A percentile compares a stretch with the other conserved stretches of the same genome.
phyloP scores from a whole-genome alignment of 2,888 invertebrate genomes.

The Drosophila fungiperda region DNA sequence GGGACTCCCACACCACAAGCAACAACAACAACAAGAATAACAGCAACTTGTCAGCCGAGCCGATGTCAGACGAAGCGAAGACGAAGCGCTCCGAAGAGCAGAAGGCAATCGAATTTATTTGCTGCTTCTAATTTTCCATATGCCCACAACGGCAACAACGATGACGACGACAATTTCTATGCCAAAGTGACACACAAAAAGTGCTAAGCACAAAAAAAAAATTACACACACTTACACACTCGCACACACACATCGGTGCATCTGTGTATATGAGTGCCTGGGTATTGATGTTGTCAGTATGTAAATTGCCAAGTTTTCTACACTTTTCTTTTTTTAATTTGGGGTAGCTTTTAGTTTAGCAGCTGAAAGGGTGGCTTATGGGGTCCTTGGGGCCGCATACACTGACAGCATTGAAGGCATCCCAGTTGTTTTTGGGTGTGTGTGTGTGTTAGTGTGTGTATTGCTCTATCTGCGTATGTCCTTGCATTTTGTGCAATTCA shows the following conservation, averaged over 20 bases:
- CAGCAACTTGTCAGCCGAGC: slow-evolving; percentile 49
- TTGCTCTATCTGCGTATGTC: slow-evolving; percentile 71
- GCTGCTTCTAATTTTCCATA: slow-evolving; percentile 72
- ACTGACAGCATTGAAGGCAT: slow-evolving; percentile 61
- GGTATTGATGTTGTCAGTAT: slow-evolving; percentile 76
- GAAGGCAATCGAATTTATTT: slow-evolving; percentile 79
- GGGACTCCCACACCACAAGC: slow-evolving; percentile 69
- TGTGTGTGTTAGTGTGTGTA: slow-evolving; percentile 33
- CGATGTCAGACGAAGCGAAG: slow-evolving; percentile 30
- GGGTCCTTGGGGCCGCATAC: slow-evolving; percentile 25
- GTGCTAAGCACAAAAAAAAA: slow-evolving; percentile 38
- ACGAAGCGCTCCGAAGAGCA: slow-evolving; percentile 66
- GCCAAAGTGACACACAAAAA: slow-evolving; percentile 79
- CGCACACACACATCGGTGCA: slow-evolving; percentile 14
- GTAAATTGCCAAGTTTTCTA: slow-evolving; percentile 71
- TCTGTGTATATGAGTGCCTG: slow-evolving; percentile 19
- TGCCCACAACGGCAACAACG: slow-evolving; percentile 48
- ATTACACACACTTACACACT: slow-evolving; percentile 14
- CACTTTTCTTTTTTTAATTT: slow-evolving; percentile 48
- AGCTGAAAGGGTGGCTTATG: slow-evolving; percentile 66
- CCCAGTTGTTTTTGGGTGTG: slow-evolving; percentile 40
- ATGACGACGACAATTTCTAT: slow-evolving; percentile 77
- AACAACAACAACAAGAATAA: slow-evolving; percentile 17
- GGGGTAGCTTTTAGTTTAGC: slow-evolving; percentile 54
- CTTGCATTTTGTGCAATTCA: slow-evolving; percentile 80